phyloP scores from a whole-genome alignment of 1,140 invertebrate species.

The Liolophura sinensis region DNA sequence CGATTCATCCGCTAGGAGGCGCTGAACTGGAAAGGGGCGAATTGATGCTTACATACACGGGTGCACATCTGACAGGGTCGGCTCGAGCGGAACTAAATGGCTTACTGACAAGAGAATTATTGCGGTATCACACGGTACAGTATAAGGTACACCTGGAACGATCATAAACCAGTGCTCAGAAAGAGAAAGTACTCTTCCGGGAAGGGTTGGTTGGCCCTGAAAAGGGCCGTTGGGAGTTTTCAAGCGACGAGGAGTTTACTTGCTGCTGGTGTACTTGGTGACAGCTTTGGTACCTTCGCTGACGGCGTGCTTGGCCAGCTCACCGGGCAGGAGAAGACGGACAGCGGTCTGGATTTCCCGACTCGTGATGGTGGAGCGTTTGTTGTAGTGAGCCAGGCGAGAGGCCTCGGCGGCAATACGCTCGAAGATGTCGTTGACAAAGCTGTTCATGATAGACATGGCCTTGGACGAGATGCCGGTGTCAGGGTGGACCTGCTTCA shows the following conservation, averaged over 20 bases:
- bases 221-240: neutral
- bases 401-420: constrained; percentile 55
- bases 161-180: neutral
- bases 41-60: too few species aligned
- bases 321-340: constrained; percentile 66
- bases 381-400: constrained; percentile 57
- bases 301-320: constrained; percentile 68
- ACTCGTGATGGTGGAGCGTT: constrained; percentile 60
- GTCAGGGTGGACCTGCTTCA: constrained; percentile 74
- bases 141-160: too few species aligned
- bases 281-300: constrained; percentile 67
- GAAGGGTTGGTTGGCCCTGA: neutral
- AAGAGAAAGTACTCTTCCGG: neutral
- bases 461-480: constrained; percentile 67
- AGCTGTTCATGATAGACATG: constrained; percentile 58
- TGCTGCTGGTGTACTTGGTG: constrained; percentile 61
- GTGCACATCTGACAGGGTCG: too few species aligned
- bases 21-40: too few species aligned
- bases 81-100: too few species aligned
- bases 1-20: too few species aligned
- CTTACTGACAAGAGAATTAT: too few species aligned
- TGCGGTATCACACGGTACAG: too few species aligned
- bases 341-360: constrained; percentile 69
- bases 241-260: neutral
- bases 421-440: constrained; percentile 61